These are phyloP conservation scores for Rhinopithecus roxellana DNA, from an alignment of 2,113 vertebrate genomes.

Conservation along the genomic window DNA sequence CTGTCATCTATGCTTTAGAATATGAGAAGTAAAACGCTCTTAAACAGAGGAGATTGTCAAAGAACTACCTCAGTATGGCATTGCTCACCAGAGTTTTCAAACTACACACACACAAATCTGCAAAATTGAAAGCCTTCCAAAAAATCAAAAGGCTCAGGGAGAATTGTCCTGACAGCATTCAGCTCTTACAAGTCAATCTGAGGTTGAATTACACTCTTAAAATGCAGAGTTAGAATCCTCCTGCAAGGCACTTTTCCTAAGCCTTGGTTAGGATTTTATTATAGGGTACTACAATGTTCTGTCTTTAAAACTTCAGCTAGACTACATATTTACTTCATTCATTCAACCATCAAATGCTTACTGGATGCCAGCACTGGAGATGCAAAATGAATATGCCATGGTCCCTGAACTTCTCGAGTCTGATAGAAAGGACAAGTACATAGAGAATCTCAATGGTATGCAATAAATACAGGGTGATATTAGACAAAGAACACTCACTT, in stretches of 20 bases:
- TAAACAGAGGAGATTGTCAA: background rate
- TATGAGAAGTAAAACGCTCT: constrained; percentile 37
- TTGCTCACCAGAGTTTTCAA: constrained; percentile 18
- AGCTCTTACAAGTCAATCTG: constrained; percentile 2
- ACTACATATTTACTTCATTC: constrained; percentile 24
- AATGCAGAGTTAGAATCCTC: background rate
- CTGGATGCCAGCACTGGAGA: background rate
- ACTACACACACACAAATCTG: background rate
- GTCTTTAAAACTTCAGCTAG: constrained; percentile 40
- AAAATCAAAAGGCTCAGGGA: constrained; percentile 30
- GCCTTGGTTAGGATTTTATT: background rate
- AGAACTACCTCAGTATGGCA: background rate
- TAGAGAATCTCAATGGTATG: background rate
- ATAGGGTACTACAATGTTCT: background rate
- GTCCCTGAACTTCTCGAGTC: background rate
- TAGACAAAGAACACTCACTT: background rate
- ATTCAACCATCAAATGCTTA: constrained; percentile 54
- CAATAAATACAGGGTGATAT: background rate
- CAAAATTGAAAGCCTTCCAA: background rate
- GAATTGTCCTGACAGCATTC: constrained; percentile 23
- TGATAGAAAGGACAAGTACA: background rate
- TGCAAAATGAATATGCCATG: background rate
- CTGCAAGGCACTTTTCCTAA: background rate
- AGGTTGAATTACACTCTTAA: background rate
- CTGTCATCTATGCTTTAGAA: constrained; percentile 1